phyloP scores from a whole-genome alignment of 1,140 invertebrate genomes.

The Leptoteleia sp. region DNA sequence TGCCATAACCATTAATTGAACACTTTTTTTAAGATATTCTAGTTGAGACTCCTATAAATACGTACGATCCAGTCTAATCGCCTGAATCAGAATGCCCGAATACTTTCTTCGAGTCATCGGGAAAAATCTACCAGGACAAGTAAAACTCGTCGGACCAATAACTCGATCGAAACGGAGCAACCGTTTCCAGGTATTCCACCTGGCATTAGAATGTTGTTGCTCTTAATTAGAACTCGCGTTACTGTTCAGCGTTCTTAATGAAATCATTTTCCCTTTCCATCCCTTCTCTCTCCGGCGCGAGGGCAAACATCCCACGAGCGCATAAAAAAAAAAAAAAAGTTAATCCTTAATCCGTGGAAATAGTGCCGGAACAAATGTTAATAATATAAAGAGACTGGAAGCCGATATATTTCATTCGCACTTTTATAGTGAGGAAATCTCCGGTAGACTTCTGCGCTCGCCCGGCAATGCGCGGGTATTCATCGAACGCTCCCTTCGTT shows the following conservation, averaged over 20 bases:
- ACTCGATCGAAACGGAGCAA: no score
- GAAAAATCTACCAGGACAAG: no score
- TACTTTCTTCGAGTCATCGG: no score
- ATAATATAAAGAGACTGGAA: slow-evolving; percentile 53
- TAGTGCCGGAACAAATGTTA: slow-evolving; percentile 34
- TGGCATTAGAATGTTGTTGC: no score
- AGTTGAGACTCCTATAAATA: no score
- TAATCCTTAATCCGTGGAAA: slow-evolving; percentile 28
- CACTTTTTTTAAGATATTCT: no score
- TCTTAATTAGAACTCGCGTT: slow-evolving; percentile 5
- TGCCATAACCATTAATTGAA: no score
- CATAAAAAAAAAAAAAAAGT: slow-evolving; percentile 23
- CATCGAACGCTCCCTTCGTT: slow-evolving; percentile 71
- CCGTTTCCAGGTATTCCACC: no score
- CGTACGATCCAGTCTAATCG: no score
- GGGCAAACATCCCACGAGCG: not conserved
- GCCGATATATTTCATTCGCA: slow-evolving; percentile 56
- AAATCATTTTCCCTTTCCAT: slow-evolving; percentile 12
- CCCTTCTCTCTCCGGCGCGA: not conserved
- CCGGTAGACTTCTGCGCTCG: slow-evolving; percentile 44
- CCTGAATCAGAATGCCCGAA: no score
- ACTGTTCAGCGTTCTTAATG: slow-evolving; percentile 9
- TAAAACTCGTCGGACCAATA: no score
- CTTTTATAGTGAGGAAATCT: slow-evolving; percentile 59
- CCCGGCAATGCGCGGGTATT: slow-evolving; percentile 51